Conservation (phyloP, 2,888 invertebrate genomes). For the Drosophila trichaetosa region DNA sequence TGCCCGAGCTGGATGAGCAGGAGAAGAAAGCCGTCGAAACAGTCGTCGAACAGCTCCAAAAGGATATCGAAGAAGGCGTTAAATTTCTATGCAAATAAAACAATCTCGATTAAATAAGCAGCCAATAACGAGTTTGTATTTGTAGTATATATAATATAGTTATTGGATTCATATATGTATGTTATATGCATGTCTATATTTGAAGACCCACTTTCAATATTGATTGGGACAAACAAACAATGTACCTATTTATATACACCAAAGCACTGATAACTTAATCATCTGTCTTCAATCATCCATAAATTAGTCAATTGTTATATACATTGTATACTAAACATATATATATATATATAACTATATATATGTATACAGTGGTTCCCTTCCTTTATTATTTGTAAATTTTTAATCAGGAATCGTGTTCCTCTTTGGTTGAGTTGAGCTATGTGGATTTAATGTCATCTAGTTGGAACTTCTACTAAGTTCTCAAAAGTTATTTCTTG, state of each 20-base stretch:
- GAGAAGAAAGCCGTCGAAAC: conserved; percentile 91
- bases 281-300: conserved; percentile 32
- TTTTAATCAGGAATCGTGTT: neutral
- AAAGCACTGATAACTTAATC: conserved; percentile 43
- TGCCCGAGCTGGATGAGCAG: conserved; percentile 91
- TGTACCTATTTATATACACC: conserved; percentile 33
- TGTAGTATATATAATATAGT: neutral
- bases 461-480: neutral
- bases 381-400: neutral
- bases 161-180: conserved; percentile 1
- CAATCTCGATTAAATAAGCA: neutral
- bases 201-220: conserved; percentile 52
- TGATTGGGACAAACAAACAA: conserved; percentile 49
- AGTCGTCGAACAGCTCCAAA: conserved; percentile 92
- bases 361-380: neutral
- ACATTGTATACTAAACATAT: neutral
- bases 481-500: neutral
- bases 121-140: neutral
- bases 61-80: conserved; percentile 28
- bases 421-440: neutral
- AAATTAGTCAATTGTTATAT: conserved; percentile 1
- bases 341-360: no score
- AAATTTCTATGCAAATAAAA: neutral
- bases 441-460: neutral
- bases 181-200: conserved; percentile 31